Conservation (phyloP, 2,888 invertebrate genomes). For the Dexiosoma caninum region DNA sequence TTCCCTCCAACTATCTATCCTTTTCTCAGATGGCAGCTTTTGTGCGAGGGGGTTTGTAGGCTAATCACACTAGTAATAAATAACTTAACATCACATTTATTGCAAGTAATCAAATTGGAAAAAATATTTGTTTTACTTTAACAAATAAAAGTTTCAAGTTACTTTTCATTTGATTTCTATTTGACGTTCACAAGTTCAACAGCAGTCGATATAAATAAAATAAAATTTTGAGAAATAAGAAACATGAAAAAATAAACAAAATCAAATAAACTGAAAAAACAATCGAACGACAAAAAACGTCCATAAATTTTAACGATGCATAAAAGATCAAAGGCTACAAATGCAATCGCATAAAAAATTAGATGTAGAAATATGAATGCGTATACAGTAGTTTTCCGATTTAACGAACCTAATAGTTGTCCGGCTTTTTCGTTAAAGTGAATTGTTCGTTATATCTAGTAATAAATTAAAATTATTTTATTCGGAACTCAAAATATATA, state of each 20-base stretch:
- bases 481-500: too few species aligned
- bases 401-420: too few species aligned
- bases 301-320: conserved; percentile 64
- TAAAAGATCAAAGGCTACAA: conserved; percentile 66
- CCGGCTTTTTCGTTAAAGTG: too few species aligned
- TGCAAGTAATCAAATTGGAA: neutral
- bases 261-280: conserved; percentile 7
- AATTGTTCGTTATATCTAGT: too few species aligned
- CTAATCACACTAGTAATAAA: neutral
- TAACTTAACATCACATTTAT: neutral
- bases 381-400: too few species aligned
- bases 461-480: too few species aligned
- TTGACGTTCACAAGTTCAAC: neutral
- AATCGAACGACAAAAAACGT: conserved; percentile 52
- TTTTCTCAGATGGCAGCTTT: too few species aligned
- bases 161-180: conserved; percentile 19
- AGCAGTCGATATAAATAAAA: conserved; percentile 15
- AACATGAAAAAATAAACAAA: neutral
- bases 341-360: conserved; percentile 57
- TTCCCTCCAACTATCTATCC: too few species aligned
- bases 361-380: too few species aligned
- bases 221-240: neutral
- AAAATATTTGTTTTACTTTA: neutral
- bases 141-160: conserved; percentile 4
- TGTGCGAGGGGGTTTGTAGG: too few species aligned